These are phyloP conservation scores for Drosophila sechellia DNA, from an alignment of 1,140 invertebrate genomes.

Conservation along the genomic window DNA sequence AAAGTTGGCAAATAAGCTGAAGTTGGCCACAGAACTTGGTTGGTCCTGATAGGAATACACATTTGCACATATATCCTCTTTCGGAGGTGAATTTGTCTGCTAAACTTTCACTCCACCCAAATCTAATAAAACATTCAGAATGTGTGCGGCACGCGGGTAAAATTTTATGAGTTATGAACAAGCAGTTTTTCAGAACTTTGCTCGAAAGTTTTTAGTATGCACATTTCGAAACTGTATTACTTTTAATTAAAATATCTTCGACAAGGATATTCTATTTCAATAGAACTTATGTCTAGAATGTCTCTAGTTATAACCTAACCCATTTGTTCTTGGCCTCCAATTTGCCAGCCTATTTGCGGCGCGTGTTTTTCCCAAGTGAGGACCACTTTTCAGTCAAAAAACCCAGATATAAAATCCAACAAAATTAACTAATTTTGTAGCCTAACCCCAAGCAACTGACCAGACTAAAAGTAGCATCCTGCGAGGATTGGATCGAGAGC, in stretches of 20 bases:
- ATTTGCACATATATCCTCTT: conserved; percentile 23
- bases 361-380: conserved; percentile 31
- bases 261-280: not conserved
- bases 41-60: conserved; percentile 16
- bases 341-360: conserved; percentile 64
- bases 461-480: conserved; percentile 17
- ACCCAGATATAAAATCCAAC: conserved; percentile 33
- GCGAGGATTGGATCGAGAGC: conserved; percentile 6
- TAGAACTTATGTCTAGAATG: too few species aligned
- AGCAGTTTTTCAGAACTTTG: conserved; percentile 10
- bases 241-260: conserved; percentile 1
- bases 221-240: not conserved
- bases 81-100: conserved; percentile 25
- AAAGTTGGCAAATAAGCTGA: conserved; percentile 45
- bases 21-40: conserved; percentile 42
- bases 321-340: conserved; percentile 35
- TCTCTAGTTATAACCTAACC: not conserved
- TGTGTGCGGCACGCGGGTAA: conserved; percentile 40
- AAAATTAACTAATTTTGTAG: conserved; percentile 77
- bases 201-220: not conserved
- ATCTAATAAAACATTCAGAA: conserved; percentile 51
- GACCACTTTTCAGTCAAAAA: conserved; percentile 18
- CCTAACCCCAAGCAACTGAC: conserved; percentile 55
- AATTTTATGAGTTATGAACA: conserved; percentile 47
- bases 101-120: conserved; percentile 36